Conservation (phyloP, 64 coral and sea anemone genomes). For the Anthopleura sola region DNA sequence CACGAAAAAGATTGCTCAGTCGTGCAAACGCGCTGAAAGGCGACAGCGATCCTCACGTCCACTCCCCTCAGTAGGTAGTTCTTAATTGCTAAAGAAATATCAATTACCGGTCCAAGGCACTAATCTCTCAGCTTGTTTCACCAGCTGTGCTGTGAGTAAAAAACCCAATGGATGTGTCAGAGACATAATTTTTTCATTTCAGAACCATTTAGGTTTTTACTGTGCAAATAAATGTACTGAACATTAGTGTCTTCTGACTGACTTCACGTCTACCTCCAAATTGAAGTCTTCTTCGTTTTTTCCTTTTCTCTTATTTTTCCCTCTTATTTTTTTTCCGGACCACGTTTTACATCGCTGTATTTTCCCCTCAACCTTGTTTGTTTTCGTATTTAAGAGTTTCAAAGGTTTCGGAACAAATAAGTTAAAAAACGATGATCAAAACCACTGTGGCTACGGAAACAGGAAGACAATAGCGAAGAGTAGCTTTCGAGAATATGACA, state of each 20-base stretch:
- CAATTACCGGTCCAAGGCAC: not conserved
- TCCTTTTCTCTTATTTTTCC: not conserved
- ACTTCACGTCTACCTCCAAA: not conserved
- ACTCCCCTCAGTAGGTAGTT: not conserved
- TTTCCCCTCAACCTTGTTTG: not conserved
- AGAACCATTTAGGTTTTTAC: not conserved
- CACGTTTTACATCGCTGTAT: not conserved
- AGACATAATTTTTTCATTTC: not conserved
- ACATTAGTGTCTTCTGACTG: not conserved
- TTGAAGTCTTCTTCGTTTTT: not conserved
- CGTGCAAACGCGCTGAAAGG: no score
- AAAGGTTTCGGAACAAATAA: not conserved
- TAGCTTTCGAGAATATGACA: no score
- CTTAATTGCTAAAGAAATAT: constrained; percentile 1
- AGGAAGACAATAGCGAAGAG: not conserved
- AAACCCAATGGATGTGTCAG: not conserved
- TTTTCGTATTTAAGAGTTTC: not conserved
- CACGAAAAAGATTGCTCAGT: not conserved
- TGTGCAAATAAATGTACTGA: not conserved
- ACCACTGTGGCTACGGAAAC: not conserved
- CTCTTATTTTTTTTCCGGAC: not conserved
- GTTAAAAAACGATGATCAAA: not conserved
- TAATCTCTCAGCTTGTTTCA: not conserved
- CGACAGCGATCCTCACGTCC: not conserved
- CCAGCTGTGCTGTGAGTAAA: not conserved